These are phyloP conservation scores for Cettia cetti DNA, from an alignment of 2,113 vertebrate species.

Conservation along the genomic window DNA sequence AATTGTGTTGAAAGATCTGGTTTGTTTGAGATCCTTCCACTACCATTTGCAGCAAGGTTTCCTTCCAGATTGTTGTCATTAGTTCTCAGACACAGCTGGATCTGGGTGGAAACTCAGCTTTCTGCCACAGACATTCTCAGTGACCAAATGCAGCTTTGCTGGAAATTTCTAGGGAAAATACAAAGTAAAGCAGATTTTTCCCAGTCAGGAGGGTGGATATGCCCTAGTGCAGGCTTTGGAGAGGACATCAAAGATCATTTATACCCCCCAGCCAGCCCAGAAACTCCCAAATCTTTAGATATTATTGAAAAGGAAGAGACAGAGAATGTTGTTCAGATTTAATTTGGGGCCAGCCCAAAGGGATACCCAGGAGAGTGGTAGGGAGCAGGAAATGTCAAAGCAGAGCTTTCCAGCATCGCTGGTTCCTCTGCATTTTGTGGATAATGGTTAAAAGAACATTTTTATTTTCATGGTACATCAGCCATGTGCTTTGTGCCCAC, in stretches of 20 bases:
- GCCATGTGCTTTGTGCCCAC: neutral
- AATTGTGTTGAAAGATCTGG: neutral
- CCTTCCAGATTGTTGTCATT: constrained; percentile 1
- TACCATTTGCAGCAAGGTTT: neutral
- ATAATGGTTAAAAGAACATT: neutral
- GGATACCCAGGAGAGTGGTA: neutral
- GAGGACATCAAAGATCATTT: neutral
- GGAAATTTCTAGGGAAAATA: neutral
- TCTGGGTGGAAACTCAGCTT: constrained; percentile 9
- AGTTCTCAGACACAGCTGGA: neutral
- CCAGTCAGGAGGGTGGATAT: neutral
- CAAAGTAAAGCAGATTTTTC: neutral
- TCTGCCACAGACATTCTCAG: neutral
- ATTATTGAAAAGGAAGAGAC: neutral
- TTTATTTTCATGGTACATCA: constrained; percentile 13
- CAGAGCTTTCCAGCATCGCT: neutral
- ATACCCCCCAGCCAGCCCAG: neutral
- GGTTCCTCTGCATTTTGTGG: neutral
- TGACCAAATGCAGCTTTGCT: neutral
- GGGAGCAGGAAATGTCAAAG: constrained; percentile 27
- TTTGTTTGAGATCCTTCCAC: neutral
- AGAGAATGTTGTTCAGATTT: neutral
- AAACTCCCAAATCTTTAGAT: neutral
- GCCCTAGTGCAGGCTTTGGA: neutral
- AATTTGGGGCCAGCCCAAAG: constrained; percentile 25